Evolutionary conservation across 2,888 invertebrate genomes (phyloP).

Genomic region (Archaeoteleia sp.): DNA sequence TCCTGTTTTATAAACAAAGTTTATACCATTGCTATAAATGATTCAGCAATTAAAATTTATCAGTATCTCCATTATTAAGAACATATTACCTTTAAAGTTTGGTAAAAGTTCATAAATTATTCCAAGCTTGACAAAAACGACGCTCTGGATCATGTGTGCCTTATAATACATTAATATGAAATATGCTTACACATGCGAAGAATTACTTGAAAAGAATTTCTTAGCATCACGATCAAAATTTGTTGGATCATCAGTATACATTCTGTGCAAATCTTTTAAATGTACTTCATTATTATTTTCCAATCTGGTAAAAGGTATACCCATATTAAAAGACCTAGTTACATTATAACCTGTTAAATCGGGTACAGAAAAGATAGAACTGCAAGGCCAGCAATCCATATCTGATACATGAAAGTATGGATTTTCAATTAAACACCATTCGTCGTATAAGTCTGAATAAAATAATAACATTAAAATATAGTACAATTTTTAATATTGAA

Average conservation of each 20-base stretch:
- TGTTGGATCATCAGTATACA: constrained; percentile 79
- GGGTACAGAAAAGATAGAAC: constrained; percentile 81
- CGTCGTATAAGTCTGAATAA: constrained; percentile 85
- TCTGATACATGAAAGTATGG: constrained; percentile 88
- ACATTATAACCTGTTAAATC: constrained; percentile 80
- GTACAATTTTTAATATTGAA: constrained; percentile 10
- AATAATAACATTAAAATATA: constrained; percentile 13
- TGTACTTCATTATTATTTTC: constrained; percentile 80
- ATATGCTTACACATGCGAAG: constrained; percentile 58
- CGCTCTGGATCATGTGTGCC: too few species aligned
- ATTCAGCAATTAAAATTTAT: too few species aligned
- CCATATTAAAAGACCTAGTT: constrained; percentile 76
- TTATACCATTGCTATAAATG: too few species aligned
- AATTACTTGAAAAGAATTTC: constrained; percentile 75
- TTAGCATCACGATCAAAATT: constrained; percentile 81
- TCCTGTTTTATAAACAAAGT: too few species aligned
- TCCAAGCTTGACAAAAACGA: too few species aligned
- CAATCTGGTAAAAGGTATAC: constrained; percentile 78
- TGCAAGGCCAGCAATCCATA: constrained; percentile 91
- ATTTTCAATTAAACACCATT: constrained; percentile 88
- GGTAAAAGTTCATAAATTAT: too few species aligned
- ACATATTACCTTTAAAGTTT: too few species aligned
- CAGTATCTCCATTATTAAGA: too few species aligned
- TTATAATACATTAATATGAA: constrained; percentile 23
- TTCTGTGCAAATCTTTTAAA: constrained; percentile 76